phyloP scores from a whole-genome alignment of 2,113 vertebrate genomes.

The Diadophis punctatus region DNA sequence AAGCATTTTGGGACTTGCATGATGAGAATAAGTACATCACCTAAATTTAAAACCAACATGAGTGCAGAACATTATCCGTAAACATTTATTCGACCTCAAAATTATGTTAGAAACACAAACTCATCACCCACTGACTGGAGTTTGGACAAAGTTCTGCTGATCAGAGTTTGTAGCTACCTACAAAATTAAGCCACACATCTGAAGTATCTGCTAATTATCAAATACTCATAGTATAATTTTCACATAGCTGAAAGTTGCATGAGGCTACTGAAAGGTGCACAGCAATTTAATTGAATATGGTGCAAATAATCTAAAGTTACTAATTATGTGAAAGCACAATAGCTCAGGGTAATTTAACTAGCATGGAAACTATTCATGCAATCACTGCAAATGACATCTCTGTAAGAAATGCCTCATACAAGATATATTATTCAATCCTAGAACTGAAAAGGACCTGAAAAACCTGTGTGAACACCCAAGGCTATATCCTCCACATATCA shows the following conservation, averaged over 20 bases:
- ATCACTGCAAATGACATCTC: slow-evolving; percentile 3
- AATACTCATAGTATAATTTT: background rate
- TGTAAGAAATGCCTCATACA: slow-evolving; percentile 3
- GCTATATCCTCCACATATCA: background rate
- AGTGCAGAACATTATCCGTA: background rate
- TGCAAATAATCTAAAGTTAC: background rate
- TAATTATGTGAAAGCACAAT: background rate
- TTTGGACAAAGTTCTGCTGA: background rate
- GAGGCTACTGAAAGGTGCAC: background rate
- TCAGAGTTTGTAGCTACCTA: background rate
- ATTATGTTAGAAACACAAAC: background rate
- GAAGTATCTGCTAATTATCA: background rate
- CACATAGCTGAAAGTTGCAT: background rate
- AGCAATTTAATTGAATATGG: background rate
- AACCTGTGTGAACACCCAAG: background rate
- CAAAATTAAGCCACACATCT: background rate
- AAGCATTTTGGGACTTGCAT: background rate
- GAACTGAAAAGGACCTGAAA: background rate
- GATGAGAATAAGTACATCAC: background rate
- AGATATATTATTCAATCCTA: background rate
- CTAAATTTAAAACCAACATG: background rate
- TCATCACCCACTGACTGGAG: background rate
- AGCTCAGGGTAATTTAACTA: background rate
- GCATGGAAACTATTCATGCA: background rate
- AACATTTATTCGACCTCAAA: background rate